Evolutionary conservation across 1,140 invertebrate species (phyloP), one percentile per base, ranked within the genome.

Genomic region (Dendroctonus ponderosae): DNA sequence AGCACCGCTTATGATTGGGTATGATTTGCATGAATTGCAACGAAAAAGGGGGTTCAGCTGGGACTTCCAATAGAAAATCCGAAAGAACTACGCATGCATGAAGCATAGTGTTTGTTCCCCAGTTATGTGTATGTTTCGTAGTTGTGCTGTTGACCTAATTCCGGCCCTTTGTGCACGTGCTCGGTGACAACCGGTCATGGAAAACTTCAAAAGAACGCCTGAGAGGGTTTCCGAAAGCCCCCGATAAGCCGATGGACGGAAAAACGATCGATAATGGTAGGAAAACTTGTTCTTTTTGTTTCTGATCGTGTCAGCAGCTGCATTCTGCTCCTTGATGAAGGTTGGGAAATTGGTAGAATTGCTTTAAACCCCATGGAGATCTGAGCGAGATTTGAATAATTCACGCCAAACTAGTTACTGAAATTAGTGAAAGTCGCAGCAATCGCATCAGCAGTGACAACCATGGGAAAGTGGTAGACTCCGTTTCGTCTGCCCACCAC

Each of bases 131-230:
- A n/a, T 40, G 53, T 6, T 56, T 56, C 37, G 40, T 38, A 39
- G 52, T 54, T 11, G 46, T 48, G 46, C 46, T 48, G 46, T 48
- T 48, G 52, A 56, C 53, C 53, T 56, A 56, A 56, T 56, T 56
- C 41, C 5, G 26, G 37, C 26, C n/a, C 41, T 38, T 56, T 56
- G 26, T 52, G n/a, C 12, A 14, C 9, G n/a, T n/a, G 50, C n/a
- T 52, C 14, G 46, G 46, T 5, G 26, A 26, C 26, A 26, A 26
- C 26, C 26, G 26, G 26, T 26, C 26, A 26, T 26, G 26, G 26
- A 26, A 26, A 26, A 26, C 26, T 26, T 26, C 26, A 26, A 26
- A 26, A 26, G 26, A 26, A 26, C 26, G 26, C 26, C 26, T 26
- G 26, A 26, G 26, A 26, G 26, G 26, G 26, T 48, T 48, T 48